Evolutionary conservation across 2,113 vertebrate genomes (phyloP), one percentile per base, ranked within the genome.

Genomic region (Eulemur rufifrons): DNA sequence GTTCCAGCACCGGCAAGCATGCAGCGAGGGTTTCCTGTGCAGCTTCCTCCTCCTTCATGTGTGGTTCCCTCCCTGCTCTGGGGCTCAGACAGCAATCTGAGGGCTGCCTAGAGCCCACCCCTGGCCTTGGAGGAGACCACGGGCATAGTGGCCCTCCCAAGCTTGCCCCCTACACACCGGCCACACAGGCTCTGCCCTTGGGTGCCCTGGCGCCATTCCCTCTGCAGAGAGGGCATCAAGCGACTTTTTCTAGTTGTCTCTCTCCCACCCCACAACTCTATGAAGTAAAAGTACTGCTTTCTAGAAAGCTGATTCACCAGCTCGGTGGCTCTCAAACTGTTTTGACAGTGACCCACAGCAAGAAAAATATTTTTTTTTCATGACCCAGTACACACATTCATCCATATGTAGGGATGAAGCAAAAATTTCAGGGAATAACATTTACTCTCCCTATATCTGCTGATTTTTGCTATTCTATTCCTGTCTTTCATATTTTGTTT

Each of bases 21-120:
- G 96, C 95, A 95, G 50, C 52, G 50, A 94, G 77, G 23, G 83
- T 82, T 99, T 99, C 98, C 98, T 98, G 96, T 98, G 97, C 1
- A 92, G 98, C 97, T 98, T 98, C 81, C 76, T 92, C 95, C 95
- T 93, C 0, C 25, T 88, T 95, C 63, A 2, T 3, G 39, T 3
- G 6, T 15, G 15, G 89, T 91, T 78, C 39, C 80, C 93, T 83
- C 83, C 54, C 83, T 81, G 34, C 74, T 78, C 63, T n/a, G 45
- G 37, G 4, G 63, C 66, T 77, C 73, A 29, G 37, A 15, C 32
- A 29, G 64, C 61, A 69, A 21, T 34, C 39, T 13, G 12, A 81
- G 77, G 81, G 42, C 42, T 89, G 50, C 56, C 88, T 78, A 61
- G 54, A 69, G 73, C 25, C 69, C 47, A 64, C 25, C 47, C 71